Base-by-base conservation (phyloP, 1,140 invertebrate genomes). In the Sminthurinus signatus region DNA sequence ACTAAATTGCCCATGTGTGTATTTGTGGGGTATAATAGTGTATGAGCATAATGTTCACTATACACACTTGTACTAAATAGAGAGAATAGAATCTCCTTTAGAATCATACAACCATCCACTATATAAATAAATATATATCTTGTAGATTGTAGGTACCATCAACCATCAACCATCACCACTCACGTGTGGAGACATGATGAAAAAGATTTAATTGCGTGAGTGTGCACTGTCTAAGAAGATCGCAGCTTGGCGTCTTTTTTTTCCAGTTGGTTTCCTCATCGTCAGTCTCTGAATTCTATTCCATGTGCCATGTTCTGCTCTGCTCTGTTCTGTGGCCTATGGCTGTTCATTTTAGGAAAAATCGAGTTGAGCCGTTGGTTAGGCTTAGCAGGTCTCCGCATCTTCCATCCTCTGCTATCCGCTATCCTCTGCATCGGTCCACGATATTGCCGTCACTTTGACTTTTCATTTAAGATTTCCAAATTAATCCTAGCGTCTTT, bases 401-500 rank as follows among this genome's bases (percentile, higher is more conserved):
- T n/a, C 36, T 27, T 52, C 28, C 50, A 52, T 52, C 50, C 14
- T 39, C 31, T 5, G 54, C 5, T 23, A 5, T 29, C 54, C 25
- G 54, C 31, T 39, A 10, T 48, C 17, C 17, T 25, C 5, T 48
- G 44, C 44, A 5, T 8, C 8, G 17, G 8, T 48, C 17, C 23
- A 25, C 19, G 44, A 59, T 52, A 62, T 67, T 57, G 52, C 59
- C 55, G 50, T 61, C 51, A 62, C 54, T 62, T 62, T 62, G 67
- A 69, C 67, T 69, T 69, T 69, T 65, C 67, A 68, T 62, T 69
- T 62, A 69, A 62, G 65, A 59, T 65, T n/a, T n/a, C n/a, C 63
- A 60, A 69, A 71, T 71, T 71, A 71, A 71, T 71, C 69, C 65
- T 31, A 64, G 43, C 61, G 69, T 68, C 65, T 71, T 71, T 71